phyloP scores from a whole-genome alignment of 2,888 invertebrate species.

The Tachina lurida region DNA sequence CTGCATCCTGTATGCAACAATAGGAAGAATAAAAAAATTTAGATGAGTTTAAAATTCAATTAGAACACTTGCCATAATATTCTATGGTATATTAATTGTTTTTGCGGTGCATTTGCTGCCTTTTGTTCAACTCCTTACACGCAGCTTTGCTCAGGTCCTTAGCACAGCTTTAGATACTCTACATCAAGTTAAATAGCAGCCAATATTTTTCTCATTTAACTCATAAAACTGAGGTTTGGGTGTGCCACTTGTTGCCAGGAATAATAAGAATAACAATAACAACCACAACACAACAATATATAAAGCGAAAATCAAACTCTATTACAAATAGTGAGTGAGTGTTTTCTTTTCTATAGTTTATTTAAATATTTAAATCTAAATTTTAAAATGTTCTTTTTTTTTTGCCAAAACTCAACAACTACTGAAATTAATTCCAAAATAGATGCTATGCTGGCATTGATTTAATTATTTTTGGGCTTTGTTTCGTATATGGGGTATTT shows the following conservation, averaged over 20 bases:
- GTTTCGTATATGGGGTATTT: no score
- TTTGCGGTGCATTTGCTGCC: not conserved
- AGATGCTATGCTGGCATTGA: no score
- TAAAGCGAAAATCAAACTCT: no score
- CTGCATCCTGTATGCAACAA: not conserved
- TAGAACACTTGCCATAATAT: not conserved
- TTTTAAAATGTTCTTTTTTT: no score
- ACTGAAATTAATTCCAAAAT: no score
- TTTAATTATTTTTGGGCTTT: no score
- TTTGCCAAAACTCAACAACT: no score
- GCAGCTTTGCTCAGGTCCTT: not conserved
- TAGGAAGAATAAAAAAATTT: not conserved
- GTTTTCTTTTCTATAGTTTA: no score
- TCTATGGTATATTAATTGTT: not conserved
- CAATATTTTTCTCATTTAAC: slow-evolving; percentile 10
- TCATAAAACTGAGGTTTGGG: slow-evolving; percentile 1
- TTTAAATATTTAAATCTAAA: no score
- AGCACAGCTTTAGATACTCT: not conserved
- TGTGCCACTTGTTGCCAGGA: not conserved
- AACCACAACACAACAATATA: not conserved
- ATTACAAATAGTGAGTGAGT: no score
- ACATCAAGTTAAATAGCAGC: no score
- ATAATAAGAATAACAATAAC: slow-evolving; percentile 11
- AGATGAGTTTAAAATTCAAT: slow-evolving; percentile 42
- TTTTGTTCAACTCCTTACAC: slow-evolving; percentile 3